Percentiles rank a stretch among this genome's conserved stretches.
These are phyloP conservation scores for Unio delphinus DNA, from an alignment of 2,888 invertebrate genomes.

Conservation along the genomic window DNA sequence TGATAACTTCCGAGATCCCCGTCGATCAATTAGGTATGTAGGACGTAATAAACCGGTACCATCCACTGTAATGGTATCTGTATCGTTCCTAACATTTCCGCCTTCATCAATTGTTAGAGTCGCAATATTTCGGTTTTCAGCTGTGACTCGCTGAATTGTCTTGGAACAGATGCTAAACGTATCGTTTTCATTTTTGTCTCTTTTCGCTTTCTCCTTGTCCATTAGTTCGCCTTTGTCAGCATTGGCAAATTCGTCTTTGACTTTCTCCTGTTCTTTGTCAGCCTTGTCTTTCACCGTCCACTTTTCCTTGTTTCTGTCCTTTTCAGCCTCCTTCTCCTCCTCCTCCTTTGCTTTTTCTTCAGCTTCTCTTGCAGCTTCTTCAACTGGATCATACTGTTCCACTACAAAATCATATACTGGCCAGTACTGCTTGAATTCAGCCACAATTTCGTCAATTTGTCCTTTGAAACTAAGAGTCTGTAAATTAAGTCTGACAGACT, in stretches of 20 bases:
- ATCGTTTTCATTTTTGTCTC: constrained; percentile 4
- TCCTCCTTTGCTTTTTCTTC: constrained; percentile 19
- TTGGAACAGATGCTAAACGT: too few relatives aligned
- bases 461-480: constrained; percentile 68
- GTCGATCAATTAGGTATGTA: too few relatives aligned
- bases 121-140: too few relatives aligned
- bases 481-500: constrained; percentile 62
- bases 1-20: constrained; percentile 10
- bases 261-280: constrained; percentile 18
- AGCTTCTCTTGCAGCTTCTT: constrained; percentile 37
- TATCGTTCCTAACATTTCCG: too few relatives aligned
- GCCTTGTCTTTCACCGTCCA: constrained; percentile 8
- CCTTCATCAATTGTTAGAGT: too few relatives aligned
- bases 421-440: constrained; percentile 65
- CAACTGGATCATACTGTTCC: constrained; percentile 45
- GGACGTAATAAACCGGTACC: too few relatives aligned
- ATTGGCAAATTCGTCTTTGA: constrained; percentile 15
- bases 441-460: constrained; percentile 64
- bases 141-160: too few relatives aligned
- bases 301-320: constrained; percentile 22
- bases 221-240: constrained; percentile 29
- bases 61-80: too few relatives aligned
- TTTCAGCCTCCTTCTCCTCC: constrained; percentile 9
- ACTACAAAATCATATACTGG: constrained; percentile 63
- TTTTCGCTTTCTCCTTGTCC: constrained; percentile 26